A percentile compares a stretch with the other conserved stretches of the same genome.
Conservation (phyloP, 1,140 invertebrate genomes). For the Cyclargus thomasi region DNA sequence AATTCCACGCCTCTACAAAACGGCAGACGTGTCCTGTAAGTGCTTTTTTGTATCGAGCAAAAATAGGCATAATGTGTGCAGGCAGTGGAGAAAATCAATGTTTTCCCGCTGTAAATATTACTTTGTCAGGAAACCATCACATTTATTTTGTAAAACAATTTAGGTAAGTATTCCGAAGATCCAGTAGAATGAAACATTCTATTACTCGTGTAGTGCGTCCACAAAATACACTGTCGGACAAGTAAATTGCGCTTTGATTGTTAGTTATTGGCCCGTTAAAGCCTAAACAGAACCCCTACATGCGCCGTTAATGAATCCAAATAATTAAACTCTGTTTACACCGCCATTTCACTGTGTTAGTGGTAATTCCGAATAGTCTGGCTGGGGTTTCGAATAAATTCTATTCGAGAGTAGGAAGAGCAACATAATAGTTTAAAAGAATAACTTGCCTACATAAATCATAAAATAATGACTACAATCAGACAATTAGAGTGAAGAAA, state of each 20-base stretch:
- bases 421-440: too few relatives aligned
- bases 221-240: conserved; percentile 2
- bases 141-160: neutral
- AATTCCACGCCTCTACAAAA: conserved; percentile 1
- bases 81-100: neutral
- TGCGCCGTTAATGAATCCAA: conserved; percentile 10
- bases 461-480: too few relatives aligned
- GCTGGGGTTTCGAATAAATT: neutral
- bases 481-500: too few relatives aligned
- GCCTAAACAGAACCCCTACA: conserved; percentile 1
- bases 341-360: neutral
- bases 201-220: neutral
- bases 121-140: neutral
- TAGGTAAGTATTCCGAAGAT: neutral
- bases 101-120: neutral
- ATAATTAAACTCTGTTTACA: conserved; percentile 9
- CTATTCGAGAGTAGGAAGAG: neutral
- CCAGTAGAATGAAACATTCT: neutral
- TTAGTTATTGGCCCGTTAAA: neutral
- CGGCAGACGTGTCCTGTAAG: neutral
- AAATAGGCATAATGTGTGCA: neutral
- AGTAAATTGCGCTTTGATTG: conserved; percentile 14
- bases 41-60: neutral
- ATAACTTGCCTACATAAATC: too few relatives aligned
- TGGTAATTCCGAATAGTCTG: neutral